phyloP scores from a whole-genome alignment of 1,140 invertebrate genomes.

The Xylocopa sonorina region DNA sequence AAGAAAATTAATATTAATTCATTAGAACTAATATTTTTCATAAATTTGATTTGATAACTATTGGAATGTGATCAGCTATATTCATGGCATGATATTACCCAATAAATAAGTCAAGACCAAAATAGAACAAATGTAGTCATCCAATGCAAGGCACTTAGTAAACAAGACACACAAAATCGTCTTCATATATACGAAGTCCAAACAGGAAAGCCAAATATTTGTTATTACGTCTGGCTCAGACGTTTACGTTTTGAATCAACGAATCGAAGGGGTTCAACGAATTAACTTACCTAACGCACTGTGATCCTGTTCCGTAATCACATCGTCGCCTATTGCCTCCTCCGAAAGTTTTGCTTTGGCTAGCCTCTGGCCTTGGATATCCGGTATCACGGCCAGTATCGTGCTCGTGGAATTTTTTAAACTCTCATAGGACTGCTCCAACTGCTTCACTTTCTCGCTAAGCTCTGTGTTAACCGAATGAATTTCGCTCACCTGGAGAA shows the following conservation, averaged over 20 bases:
- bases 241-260: neutral
- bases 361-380: conserved; percentile 55
- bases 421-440: conserved; percentile 68
- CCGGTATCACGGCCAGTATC: conserved; percentile 53
- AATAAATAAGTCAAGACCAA: neutral
- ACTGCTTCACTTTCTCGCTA: conserved; percentile 64
- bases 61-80: too few species aligned
- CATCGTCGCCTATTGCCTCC: neutral
- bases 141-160: too few species aligned
- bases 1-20: neutral
- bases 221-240: neutral
- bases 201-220: conserved; percentile 32
- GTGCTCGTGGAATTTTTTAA: conserved; percentile 69
- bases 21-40: neutral
- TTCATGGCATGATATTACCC: too few species aligned
- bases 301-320: conserved; percentile 49
- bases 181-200: neutral
- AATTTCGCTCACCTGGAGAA: conserved; percentile 65
- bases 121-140: neutral
- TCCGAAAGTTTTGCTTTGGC: conserved; percentile 6
- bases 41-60: too few species aligned
- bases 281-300: conserved; percentile 38
- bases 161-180: neutral
- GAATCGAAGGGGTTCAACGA: neutral
- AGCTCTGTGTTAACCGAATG: conserved; percentile 58